These are phyloP conservation scores for Phaenicophaeus curvirostris DNA, from an alignment of 2,797 vertebrate species.

Conservation along the genomic window DNA sequence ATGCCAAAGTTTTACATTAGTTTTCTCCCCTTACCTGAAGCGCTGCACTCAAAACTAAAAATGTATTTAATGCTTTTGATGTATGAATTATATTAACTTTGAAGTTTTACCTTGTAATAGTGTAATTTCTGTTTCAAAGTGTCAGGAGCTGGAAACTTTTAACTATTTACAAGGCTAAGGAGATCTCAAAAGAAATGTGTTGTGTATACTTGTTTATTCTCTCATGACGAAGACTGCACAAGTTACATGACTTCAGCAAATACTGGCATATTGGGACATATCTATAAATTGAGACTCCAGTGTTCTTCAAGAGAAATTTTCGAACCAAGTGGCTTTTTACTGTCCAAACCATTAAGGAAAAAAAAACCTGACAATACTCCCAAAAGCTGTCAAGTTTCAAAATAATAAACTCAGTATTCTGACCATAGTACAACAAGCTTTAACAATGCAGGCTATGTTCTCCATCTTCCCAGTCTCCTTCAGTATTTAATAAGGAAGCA, in stretches of 20 bases:
- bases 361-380: background rate
- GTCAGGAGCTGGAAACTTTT: background rate
- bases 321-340: background rate
- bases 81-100: background rate
- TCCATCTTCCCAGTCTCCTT: background rate
- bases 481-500: background rate
- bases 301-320: background rate
- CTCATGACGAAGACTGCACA: background rate
- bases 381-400: background rate
- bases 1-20: background rate
- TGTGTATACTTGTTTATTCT: background rate
- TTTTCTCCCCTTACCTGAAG: background rate
- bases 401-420: background rate
- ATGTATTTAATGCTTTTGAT: background rate
- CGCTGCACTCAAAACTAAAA: background rate
- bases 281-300: background rate
- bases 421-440: background rate
- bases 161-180: background rate
- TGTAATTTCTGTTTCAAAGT: background rate
- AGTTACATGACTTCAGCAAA: background rate
- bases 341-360: background rate
- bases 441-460: background rate
- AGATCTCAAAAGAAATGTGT: background rate
- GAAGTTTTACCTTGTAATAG: background rate
- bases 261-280: background rate